Evolutionary conservation across 1,140 invertebrate species (phyloP).

Genomic region (Battus philenor): DNA sequence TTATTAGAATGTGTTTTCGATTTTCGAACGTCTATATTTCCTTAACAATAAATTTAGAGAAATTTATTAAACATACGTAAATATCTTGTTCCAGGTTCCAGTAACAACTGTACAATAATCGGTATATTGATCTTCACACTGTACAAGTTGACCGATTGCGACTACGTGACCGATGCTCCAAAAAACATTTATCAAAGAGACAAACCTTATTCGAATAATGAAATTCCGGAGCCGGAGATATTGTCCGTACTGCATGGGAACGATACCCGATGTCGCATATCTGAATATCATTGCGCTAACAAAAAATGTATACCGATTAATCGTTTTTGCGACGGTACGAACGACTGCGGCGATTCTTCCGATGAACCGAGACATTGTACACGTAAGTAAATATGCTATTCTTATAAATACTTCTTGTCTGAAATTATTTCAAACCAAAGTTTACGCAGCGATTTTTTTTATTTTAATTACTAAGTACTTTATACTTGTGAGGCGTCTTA

Average conservation of each 20-base stretch:
- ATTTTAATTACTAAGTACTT: too few species aligned
- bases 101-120: slow-evolving; percentile 29
- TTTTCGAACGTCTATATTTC: too few species aligned
- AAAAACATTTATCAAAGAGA: slow-evolving; percentile 41
- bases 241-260: slow-evolving; percentile 56
- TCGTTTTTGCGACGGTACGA: slow-evolving; percentile 87
- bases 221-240: slow-evolving; percentile 50
- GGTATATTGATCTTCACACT: slow-evolving; percentile 35
- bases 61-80: too few species aligned
- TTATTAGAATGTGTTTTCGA: too few species aligned
- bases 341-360: slow-evolving; percentile 90
- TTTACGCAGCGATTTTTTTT: too few species aligned
- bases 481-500: too few species aligned
- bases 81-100: slow-evolving; percentile 50
- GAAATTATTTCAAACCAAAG: too few species aligned
- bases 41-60: too few species aligned
- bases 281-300: slow-evolving; percentile 88
- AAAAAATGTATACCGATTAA: slow-evolving; percentile 87
- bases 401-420: too few species aligned
- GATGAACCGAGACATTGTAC: slow-evolving; percentile 91
- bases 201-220: slow-evolving; percentile 28
- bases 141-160: slow-evolving; percentile 45
- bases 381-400: slow-evolving; percentile 82
- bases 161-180: slow-evolving; percentile 44
- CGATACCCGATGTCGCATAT: slow-evolving; percentile 81